Percentiles rank a stretch among this genome's conserved stretches.
Conservation (phyloP, 2,113 vertebrate species). For the Cariama cristata region DNA sequence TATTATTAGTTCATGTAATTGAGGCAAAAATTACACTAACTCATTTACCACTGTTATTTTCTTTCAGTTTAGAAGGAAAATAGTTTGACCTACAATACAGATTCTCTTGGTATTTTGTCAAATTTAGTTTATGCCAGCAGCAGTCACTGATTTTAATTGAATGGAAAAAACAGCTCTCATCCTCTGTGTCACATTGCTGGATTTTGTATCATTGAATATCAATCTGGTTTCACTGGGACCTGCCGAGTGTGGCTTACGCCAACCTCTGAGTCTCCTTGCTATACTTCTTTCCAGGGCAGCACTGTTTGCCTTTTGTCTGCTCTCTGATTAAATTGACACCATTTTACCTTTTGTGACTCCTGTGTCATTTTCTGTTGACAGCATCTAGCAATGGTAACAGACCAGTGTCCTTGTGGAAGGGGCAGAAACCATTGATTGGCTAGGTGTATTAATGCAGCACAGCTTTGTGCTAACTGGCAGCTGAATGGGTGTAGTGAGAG, state of each 20-base stretch:
- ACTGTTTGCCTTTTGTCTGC: conserved; percentile 79
- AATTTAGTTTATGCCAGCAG: conserved; percentile 61
- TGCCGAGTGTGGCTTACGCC: conserved; percentile 53
- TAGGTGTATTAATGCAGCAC: conserved; percentile 78
- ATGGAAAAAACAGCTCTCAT: conserved; percentile 63
- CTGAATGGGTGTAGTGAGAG: conserved; percentile 73
- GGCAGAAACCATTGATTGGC: conserved; percentile 80
- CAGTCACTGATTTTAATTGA: conserved; percentile 76
- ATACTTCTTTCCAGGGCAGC: conserved; percentile 52
- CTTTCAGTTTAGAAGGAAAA: conserved; percentile 37
- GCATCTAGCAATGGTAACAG: conserved; percentile 72
- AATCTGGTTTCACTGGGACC: conserved; percentile 72
- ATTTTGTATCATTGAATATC: conserved; percentile 73
- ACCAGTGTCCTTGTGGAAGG: conserved; percentile 79
- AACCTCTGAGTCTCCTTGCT: conserved; percentile 78
- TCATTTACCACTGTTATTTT: conserved; percentile 34
- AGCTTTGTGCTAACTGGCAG: conserved; percentile 80
- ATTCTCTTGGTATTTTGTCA: conserved; percentile 63
- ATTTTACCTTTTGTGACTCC: conserved; percentile 78
- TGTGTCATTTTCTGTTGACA: conserved; percentile 83
- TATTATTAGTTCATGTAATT: conserved; percentile 5
- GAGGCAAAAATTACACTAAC: conserved; percentile 19
- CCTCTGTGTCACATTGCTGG: conserved; percentile 63
- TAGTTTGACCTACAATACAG: conserved; percentile 58
- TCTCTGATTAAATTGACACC: conserved; percentile 83